These are phyloP conservation scores for Calypte anna DNA, from an alignment of 2,113 vertebrate genomes.

Conservation along the genomic window DNA sequence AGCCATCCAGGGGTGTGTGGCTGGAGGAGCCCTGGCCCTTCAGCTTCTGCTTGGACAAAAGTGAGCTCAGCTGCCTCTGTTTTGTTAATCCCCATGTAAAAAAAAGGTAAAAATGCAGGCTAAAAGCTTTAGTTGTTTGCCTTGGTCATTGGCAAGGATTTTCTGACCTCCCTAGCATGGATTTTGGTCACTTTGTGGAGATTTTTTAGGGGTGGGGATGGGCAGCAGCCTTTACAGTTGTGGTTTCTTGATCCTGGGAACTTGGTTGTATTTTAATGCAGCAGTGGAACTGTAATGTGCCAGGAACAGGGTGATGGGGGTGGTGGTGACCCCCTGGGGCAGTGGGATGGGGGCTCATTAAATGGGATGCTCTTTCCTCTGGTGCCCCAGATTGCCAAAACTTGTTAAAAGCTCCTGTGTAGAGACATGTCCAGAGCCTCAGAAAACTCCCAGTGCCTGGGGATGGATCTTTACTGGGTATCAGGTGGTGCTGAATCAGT, in stretches of 20 bases:
- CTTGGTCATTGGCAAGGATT: not conserved
- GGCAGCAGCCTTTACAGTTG: not conserved
- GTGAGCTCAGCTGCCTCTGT: not conserved
- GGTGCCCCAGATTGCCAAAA: no score
- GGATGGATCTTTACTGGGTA: not conserved
- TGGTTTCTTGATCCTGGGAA: not conserved
- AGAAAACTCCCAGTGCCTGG: not conserved
- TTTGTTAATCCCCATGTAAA: not conserved
- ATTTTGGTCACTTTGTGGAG: not conserved
- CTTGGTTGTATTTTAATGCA: not conserved
- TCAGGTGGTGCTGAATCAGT: rapidly evolving
- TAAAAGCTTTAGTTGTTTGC: not conserved
- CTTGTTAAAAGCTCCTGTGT: no score
- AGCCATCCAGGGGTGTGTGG: rapidly evolving
- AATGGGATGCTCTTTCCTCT: not conserved
- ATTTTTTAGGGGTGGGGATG: not conserved
- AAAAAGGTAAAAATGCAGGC: not conserved
- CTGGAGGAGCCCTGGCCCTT: not conserved
- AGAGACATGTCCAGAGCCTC: not conserved
- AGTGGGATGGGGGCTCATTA: not conserved
- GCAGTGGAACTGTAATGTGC: no score
- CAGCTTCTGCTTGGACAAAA: not conserved
- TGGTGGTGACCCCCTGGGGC: not conserved
- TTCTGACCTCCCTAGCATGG: not conserved
- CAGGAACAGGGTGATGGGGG: no score